These are phyloP conservation scores for Metallyticus violacea DNA, from an alignment of 2,888 invertebrate genomes.

Conservation along the genomic window DNA sequence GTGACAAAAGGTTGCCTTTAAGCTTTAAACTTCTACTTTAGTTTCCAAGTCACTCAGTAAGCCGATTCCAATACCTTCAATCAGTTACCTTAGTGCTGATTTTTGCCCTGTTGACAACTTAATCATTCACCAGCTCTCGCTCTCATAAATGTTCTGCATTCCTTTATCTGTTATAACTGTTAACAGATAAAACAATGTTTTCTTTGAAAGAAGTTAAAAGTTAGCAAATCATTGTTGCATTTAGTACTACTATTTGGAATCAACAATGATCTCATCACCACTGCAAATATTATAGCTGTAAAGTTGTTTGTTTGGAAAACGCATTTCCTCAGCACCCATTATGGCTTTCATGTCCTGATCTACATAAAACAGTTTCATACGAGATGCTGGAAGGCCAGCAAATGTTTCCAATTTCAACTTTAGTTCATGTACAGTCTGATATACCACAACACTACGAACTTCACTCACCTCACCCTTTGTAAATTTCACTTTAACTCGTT, in stretches of 20 bases:
- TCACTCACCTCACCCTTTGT: slow-evolving; percentile 60
- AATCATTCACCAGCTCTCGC: neutral
- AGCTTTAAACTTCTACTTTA: neutral
- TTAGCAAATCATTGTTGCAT: neutral
- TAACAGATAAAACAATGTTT: neutral
- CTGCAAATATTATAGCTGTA: slow-evolving; percentile 88
- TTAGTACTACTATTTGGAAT: slow-evolving; percentile 57
- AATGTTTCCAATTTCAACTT: slow-evolving; percentile 76
- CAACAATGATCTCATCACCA: slow-evolving; percentile 88
- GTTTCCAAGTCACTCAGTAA: neutral
- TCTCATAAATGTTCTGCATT: too few species aligned
- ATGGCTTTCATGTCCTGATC: slow-evolving; percentile 64
- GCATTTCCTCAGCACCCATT: slow-evolving; percentile 82
- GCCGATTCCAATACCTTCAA: neutral
- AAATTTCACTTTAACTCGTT: slow-evolving; percentile 73
- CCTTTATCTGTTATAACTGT: neutral
- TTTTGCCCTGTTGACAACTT: neutral
- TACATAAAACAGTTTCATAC: slow-evolving; percentile 86
- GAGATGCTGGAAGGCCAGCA: slow-evolving; percentile 76
- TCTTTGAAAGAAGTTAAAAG: too few species aligned
- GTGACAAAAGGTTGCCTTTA: neutral
- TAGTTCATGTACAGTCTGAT: slow-evolving; percentile 64
- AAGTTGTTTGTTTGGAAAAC: slow-evolving; percentile 81
- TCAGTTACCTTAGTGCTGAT: neutral
- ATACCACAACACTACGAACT: slow-evolving; percentile 68